Evolutionary conservation across 2,797 vertebrate genomes (phyloP).

Genomic region (Rachycentron canadum): DNA sequence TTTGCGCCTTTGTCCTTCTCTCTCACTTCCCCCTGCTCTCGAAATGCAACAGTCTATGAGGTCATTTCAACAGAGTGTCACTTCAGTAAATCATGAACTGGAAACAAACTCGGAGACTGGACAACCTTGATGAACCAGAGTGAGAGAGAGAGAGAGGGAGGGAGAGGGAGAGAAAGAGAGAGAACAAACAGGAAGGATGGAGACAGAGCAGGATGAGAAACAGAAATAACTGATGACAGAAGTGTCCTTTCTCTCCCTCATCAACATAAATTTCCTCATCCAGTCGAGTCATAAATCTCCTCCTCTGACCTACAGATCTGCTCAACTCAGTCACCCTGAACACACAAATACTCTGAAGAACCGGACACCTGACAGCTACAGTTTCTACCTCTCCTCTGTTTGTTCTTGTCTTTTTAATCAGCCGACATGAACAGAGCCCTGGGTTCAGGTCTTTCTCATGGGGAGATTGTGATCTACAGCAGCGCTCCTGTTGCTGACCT

Average conservation of each 20-base stretch:
- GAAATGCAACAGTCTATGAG: neutral
- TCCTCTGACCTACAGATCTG: constrained; percentile 10
- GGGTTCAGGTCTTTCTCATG: too few relatives aligned
- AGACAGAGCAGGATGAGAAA: neutral
- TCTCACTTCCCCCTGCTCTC: neutral
- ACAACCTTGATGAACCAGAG: constrained; percentile 5
- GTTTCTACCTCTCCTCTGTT: too few relatives aligned
- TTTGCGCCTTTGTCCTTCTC: constrained; percentile 12
- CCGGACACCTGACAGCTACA: too few relatives aligned
- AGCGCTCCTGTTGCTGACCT: constrained; percentile 8
- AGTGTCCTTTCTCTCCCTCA: constrained; percentile 28
- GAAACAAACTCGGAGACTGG: neutral
- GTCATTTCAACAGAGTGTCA: constrained; percentile 4
- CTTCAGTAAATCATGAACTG: neutral
- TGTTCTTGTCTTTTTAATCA: too few relatives aligned
- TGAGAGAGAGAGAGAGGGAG: neutral
- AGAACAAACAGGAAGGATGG: neutral
- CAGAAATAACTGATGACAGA: constrained; percentile 16
- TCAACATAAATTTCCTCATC: constrained; percentile 6
- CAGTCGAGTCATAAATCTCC: constrained; percentile 24
- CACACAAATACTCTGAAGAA: too few relatives aligned
- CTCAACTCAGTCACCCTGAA: neutral
- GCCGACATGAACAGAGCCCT: too few relatives aligned
- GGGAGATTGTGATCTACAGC: neutral
- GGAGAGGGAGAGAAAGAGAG: neutral